A percentile compares a stretch with the other conserved stretches of the same genome.
These are phyloP conservation scores for Sminthurinus aureus DNA, from an alignment of 2,888 invertebrate genomes.

Conservation along the genomic window DNA sequence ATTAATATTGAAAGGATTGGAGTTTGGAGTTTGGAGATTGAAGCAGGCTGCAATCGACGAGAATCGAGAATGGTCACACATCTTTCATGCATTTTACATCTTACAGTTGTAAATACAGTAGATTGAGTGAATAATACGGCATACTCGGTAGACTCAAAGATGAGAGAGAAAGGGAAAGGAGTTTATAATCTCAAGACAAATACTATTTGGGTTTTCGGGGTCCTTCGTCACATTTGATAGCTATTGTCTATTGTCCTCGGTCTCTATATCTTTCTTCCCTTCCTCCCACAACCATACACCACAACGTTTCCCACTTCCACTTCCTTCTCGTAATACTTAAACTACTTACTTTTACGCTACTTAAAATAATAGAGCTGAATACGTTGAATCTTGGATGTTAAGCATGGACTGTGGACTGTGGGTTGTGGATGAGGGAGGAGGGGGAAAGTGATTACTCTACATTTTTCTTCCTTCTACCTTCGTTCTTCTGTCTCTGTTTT, in stretches of 20 bases:
- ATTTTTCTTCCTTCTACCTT: slow-evolving; percentile 26
- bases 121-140: not conserved
- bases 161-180: not conserved
- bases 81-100: too few species aligned
- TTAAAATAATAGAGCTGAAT: too few species aligned
- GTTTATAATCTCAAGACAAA: slow-evolving; percentile 10
- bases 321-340: too few species aligned
- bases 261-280: too few species aligned
- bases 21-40: not conserved
- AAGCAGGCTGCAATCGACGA: too few species aligned
- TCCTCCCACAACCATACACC: too few species aligned
- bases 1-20: not conserved
- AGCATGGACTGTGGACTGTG: too few species aligned
- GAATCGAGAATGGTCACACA: too few species aligned
- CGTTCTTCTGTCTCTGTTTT: not conserved
- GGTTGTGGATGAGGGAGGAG: not conserved
- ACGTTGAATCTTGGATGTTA: too few species aligned
- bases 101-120: not conserved
- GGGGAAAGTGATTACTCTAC: slow-evolving; percentile 34
- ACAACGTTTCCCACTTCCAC: too few species aligned
- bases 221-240: not conserved
- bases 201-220: not conserved
- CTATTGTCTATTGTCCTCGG: not conserved
- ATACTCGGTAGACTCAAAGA: not conserved
- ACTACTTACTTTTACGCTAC: too few species aligned